These are phyloP conservation scores for Galerucella calmariensis DNA, from an alignment of 2,888 invertebrate genomes.

Conservation along the genomic window DNA sequence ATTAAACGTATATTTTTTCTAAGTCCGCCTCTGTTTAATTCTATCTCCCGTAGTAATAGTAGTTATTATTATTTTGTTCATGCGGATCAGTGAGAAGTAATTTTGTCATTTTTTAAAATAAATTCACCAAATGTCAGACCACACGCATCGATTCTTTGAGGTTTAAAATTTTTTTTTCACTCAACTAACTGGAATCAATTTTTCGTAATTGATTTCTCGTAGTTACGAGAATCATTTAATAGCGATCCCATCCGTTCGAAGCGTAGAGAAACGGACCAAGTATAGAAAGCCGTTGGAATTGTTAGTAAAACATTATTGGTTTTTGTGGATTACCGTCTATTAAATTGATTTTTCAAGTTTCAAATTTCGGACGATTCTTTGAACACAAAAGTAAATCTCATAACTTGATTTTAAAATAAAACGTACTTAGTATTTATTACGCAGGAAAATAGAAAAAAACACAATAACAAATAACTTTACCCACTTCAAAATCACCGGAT, in stretches of 20 bases:
- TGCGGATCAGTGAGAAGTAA: constrained; percentile 33
- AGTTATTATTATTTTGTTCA: constrained; percentile 25
- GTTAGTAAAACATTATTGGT: not conserved
- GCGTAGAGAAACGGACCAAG: constrained; percentile 26
- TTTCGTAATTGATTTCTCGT: constrained; percentile 33
- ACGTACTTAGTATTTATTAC: too few relatives aligned
- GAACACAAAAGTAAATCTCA: too few relatives aligned
- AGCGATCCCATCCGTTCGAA: constrained; percentile 11
- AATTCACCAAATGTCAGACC: constrained; percentile 33
- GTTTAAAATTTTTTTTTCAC: constrained; percentile 25
- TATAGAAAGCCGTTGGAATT: constrained; percentile 12
- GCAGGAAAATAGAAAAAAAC: too few relatives aligned
- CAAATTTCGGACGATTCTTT: too few relatives aligned
- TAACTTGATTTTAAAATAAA: too few relatives aligned
- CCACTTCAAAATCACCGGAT: too few relatives aligned
- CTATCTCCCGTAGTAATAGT: constrained; percentile 5
- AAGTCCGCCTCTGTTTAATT: not conserved
- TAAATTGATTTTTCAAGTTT: not conserved
- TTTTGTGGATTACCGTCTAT: constrained; percentile 1
- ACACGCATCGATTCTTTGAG: constrained; percentile 36
- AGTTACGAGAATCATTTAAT: constrained; percentile 27
- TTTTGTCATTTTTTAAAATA: constrained; percentile 29
- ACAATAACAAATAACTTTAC: too few relatives aligned
- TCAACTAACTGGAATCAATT: constrained; percentile 30
- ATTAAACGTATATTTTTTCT: too few relatives aligned